A percentile compares a stretch with the other conserved stretches of the same genome.
phyloP scores from a whole-genome alignment of 53 echinoderm and acorn worm genomes.

The Apostichopus leukothele region DNA sequence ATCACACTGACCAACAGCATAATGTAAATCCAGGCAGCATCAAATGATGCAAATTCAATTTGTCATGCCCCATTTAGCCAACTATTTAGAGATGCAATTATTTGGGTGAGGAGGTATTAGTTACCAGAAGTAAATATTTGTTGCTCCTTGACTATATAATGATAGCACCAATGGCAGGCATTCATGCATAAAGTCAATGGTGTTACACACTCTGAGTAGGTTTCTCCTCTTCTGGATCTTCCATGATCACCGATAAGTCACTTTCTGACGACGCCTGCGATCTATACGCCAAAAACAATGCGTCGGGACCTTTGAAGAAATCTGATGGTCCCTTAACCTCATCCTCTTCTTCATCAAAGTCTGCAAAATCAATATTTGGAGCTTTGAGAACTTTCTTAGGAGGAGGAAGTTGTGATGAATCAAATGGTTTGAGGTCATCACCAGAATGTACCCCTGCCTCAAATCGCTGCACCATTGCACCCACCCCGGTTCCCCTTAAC shows the following conservation, averaged over 20 bases:
- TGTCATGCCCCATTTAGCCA: too few species aligned
- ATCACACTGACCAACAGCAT: too few species aligned
- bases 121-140: too few species aligned
- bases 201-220: slow-evolving; percentile 46
- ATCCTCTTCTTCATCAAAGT: neutral
- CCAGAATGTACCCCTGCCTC: neutral
- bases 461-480: neutral
- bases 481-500: neutral
- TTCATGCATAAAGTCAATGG: neutral
- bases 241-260: slow-evolving; percentile 83
- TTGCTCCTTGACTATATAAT: too few species aligned
- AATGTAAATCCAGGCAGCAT: too few species aligned
- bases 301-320: slow-evolving; percentile 5
- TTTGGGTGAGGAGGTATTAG: neutral
- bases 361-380: slow-evolving; percentile 41
- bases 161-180: neutral
- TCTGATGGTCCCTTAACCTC: slow-evolving; percentile 2
- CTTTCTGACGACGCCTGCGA: slow-evolving; percentile 57
- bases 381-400: slow-evolving; percentile 21
- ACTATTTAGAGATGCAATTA: neutral
- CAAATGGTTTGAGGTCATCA: neutral
- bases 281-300: slow-evolving; percentile 6
- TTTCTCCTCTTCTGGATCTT: slow-evolving; percentile 61
- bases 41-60: too few species aligned
- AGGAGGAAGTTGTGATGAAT: neutral